These are phyloP conservation scores for Mungos mungo DNA, from an alignment of 2,113 vertebrate species.

Conservation along the genomic window DNA sequence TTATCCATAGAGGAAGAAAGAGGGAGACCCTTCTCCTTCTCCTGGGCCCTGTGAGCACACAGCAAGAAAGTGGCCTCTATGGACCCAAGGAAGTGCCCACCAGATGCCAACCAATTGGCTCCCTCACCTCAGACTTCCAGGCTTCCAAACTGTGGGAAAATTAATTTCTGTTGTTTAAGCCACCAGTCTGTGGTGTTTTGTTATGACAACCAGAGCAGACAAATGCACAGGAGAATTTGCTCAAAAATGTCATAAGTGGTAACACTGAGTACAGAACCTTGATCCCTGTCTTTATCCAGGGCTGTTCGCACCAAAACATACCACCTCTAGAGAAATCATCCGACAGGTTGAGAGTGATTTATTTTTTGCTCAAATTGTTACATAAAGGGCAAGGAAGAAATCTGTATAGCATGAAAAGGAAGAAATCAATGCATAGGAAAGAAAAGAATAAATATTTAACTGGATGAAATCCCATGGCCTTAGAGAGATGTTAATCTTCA, in stretches of 20 bases:
- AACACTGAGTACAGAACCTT: background rate
- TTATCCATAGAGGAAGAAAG: background rate
- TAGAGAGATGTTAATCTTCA: background rate
- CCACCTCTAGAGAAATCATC: background rate
- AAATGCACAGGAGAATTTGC: background rate
- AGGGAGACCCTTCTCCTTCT: background rate
- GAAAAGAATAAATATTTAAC: conserved; percentile 36
- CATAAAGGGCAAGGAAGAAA: conserved; percentile 30
- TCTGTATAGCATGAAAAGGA: conserved; percentile 5
- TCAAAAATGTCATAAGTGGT: background rate
- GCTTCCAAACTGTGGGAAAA: background rate
- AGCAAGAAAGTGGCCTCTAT: background rate
- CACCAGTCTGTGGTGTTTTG: background rate
- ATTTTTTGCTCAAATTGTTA: conserved; percentile 8
- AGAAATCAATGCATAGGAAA: conserved; percentile 29
- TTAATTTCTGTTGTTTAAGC: background rate
- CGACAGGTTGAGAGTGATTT: background rate
- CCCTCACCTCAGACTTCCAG: background rate
- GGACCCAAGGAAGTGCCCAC: background rate
- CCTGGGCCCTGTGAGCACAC: background rate
- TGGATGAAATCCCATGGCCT: conserved; percentile 15
- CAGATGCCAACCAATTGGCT: background rate
- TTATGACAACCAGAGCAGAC: background rate
- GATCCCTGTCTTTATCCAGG: background rate
- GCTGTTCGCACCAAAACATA: background rate